phyloP scores from a whole-genome alignment of 2,113 vertebrate genomes.

The Rhombomys opimus region DNA sequence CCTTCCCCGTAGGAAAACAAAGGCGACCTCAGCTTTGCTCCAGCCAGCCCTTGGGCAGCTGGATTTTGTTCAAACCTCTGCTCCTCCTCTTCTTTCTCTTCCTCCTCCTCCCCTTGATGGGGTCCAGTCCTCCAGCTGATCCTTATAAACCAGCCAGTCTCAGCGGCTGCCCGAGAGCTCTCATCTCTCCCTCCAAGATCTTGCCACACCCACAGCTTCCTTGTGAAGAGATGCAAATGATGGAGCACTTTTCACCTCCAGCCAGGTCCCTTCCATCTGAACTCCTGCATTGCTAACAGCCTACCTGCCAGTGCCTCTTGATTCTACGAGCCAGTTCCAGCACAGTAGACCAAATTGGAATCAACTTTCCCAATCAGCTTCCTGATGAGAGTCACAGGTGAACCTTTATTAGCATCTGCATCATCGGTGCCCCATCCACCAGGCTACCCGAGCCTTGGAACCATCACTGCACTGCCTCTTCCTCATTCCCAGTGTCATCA shows the following conservation, averaged over 20 bases:
- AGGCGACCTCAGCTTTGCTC: background rate
- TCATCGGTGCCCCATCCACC: fast-evolving
- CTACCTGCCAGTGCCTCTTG: background rate
- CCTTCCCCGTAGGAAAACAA: background rate
- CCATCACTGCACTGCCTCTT: background rate
- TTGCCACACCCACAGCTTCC: background rate
- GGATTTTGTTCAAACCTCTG: background rate
- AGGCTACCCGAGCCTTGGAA: no score
- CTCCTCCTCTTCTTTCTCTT: background rate
- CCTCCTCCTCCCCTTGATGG: background rate
- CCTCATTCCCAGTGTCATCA: background rate
- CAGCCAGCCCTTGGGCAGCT: background rate
- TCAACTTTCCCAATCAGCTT: background rate
- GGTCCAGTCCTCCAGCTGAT: background rate
- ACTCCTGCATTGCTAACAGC: background rate
- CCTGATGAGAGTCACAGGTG: background rate
- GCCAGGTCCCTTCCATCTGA: background rate
- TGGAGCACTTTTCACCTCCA: background rate
- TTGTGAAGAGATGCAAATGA: background rate
- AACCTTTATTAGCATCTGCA: background rate
- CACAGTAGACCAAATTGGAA: background rate
- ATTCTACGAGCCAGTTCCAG: background rate
- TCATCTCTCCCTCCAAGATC: background rate
- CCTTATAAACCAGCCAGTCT: background rate
- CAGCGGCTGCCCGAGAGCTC: no score